Percentiles rank a stretch among this genome's conserved stretches.
These are phyloP conservation scores for Lutjanus campechanus DNA, from an alignment of 2,797 vertebrate species.

Conservation along the genomic window DNA sequence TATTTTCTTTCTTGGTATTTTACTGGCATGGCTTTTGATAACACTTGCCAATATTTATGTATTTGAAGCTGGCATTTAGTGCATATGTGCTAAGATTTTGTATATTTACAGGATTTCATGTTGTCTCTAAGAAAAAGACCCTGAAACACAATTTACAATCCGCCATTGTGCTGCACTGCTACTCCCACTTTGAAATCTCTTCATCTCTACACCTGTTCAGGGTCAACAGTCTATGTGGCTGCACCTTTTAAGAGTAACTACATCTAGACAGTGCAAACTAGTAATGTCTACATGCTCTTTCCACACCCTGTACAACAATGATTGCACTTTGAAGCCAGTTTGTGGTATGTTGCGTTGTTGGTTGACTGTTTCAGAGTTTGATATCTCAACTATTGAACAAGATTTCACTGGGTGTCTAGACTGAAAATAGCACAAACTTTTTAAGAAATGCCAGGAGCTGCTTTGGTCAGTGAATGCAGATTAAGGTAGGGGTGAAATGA, in stretches of 20 bases:
- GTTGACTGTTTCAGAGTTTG: neutral
- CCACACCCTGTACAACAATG: neutral
- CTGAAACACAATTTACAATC: neutral
- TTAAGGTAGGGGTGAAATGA: neutral
- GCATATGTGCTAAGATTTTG: too few species aligned
- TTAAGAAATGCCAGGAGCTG: neutral
- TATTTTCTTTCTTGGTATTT: slow-evolving; percentile 3
- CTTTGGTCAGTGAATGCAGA: too few species aligned
- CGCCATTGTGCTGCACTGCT: neutral
- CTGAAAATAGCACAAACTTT: neutral
- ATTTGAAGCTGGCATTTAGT: too few species aligned
- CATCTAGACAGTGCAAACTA: neutral
- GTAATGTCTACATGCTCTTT: neutral
- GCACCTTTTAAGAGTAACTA: neutral
- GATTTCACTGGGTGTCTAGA: neutral
- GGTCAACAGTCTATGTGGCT: neutral
- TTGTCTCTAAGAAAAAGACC: neutral
- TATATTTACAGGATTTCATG: neutral
- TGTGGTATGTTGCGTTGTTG: neutral
- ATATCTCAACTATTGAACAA: neutral
- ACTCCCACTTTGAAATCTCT: neutral
- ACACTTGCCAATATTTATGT: neutral
- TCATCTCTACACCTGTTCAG: neutral
- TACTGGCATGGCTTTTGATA: neutral
- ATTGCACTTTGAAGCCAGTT: neutral